Percentiles rank a stretch among this genome's conserved stretches.
Evolutionary conservation across 2,113 vertebrate genomes (phyloP).

Genomic region (Saiga tatarica): DNA sequence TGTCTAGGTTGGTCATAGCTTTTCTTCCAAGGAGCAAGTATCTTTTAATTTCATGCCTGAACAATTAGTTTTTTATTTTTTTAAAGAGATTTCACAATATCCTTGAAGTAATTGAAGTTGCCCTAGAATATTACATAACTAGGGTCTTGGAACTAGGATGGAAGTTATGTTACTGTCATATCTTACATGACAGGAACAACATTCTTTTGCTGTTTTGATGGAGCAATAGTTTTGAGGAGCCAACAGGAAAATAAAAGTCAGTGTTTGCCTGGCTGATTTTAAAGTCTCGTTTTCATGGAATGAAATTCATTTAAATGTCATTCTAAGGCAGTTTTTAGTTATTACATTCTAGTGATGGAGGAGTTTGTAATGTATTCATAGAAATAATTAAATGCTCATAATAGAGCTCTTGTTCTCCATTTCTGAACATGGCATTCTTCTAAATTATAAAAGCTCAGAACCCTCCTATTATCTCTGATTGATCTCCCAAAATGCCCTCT

Average conservation of each 20-base stretch:
- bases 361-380: constrained; percentile 47
- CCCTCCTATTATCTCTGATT: constrained; percentile 1
- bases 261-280: constrained; percentile 29
- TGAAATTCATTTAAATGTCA: constrained; percentile 57
- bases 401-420: constrained; percentile 11
- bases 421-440: constrained; percentile 48
- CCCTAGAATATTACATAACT: background rate
- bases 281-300: constrained; percentile 45
- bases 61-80: background rate
- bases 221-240: background rate
- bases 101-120: background rate
- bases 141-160: background rate
- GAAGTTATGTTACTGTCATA: background rate
- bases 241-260: background rate
- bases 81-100: background rate
- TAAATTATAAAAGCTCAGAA: background rate
- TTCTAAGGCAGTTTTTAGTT: constrained; percentile 41
- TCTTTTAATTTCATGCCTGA: background rate
- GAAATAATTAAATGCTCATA: constrained; percentile 51
- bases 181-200: background rate
- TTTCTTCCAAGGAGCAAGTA: background rate
- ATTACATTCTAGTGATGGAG: constrained; percentile 43
- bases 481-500: constrained; percentile 36
- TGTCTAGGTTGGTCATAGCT: background rate
- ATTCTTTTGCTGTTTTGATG: constrained; percentile 2